Evolutionary conservation across 2,797 vertebrate genomes (phyloP).

Genomic region (Amblyraja radiata): DNA sequence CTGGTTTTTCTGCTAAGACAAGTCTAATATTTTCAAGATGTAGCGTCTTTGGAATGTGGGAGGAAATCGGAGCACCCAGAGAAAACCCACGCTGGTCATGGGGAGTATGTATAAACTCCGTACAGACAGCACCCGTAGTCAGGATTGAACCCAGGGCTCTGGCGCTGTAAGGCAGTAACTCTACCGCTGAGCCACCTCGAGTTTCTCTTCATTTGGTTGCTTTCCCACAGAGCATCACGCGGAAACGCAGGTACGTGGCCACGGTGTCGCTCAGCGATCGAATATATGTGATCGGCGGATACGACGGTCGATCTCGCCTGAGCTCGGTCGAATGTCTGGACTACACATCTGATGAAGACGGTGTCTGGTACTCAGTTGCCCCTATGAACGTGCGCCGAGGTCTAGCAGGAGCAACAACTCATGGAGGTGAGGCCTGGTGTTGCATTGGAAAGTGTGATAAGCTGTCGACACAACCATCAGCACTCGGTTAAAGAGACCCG

Average conservation of each 20-base stretch:
- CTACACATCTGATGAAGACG: slow-evolving; percentile 90
- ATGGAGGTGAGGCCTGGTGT: slow-evolving; percentile 68
- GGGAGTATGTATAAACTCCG: no score
- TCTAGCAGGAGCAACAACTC: slow-evolving; percentile 86
- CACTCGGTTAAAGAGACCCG: background rate
- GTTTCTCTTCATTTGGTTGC: background rate
- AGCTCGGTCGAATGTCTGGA: slow-evolving; percentile 96
- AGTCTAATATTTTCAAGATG: no score
- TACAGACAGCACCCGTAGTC: no score
- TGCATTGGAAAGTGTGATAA: background rate
- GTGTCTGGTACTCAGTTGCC: slow-evolving; percentile 95
- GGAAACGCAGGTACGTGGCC: slow-evolving; percentile 90
- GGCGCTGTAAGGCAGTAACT: no score
- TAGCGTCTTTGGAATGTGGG: no score
- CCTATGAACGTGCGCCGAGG: slow-evolving; percentile 94
- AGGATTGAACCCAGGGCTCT: no score
- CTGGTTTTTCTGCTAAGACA: no score
- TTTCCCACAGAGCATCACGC: slow-evolving; percentile 76
- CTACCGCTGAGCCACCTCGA: background rate
- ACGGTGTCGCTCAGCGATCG: slow-evolving; percentile 90
- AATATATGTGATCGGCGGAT: slow-evolving; percentile 93
- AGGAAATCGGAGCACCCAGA: no score
- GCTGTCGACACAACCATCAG: background rate
- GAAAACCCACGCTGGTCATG: no score
- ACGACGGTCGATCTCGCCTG: slow-evolving; percentile 88